Evolutionary conservation across 2,888 invertebrate species (phyloP).

Genomic region (Anagyrus pseudococci): DNA sequence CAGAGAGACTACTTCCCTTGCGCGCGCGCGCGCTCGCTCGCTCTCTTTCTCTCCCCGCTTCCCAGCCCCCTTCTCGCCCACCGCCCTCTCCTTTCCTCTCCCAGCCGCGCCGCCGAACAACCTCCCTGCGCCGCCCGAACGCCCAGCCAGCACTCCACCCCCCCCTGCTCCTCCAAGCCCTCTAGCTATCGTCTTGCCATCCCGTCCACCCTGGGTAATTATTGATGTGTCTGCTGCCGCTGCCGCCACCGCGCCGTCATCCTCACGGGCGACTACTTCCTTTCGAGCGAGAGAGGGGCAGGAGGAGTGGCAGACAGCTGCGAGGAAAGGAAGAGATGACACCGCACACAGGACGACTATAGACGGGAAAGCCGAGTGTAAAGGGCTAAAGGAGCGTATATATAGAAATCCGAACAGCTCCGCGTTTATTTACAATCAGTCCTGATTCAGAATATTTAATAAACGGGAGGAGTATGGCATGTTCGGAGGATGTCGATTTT

Average conservation of each 20-base stretch:
- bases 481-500: no score
- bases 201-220: constrained; percentile 58
- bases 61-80: constrained; percentile 42
- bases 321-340: constrained; percentile 13
- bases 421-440: no score
- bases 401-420: no score
- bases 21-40: not conserved
- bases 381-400: constrained; percentile 1
- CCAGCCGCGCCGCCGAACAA: constrained; percentile 31
- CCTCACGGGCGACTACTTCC: constrained; percentile 40
- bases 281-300: constrained; percentile 16
- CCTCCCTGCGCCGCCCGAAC: constrained; percentile 43
- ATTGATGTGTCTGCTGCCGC: constrained; percentile 60
- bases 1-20: not conserved
- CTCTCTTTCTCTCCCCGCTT: constrained; percentile 42
- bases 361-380: not conserved
- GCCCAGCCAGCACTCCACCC: constrained; percentile 38
- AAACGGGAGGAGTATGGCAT: no score
- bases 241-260: constrained; percentile 44
- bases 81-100: constrained; percentile 39
- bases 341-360: no score
- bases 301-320: not conserved
- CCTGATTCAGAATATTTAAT: no score
- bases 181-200: constrained; percentile 46
- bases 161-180: constrained; percentile 26